A percentile compares a stretch with the other conserved stretches of the same genome.
These are phyloP conservation scores for Galendromus occidentalis DNA, from an alignment of 1,140 invertebrate species.

Conservation along the genomic window DNA sequence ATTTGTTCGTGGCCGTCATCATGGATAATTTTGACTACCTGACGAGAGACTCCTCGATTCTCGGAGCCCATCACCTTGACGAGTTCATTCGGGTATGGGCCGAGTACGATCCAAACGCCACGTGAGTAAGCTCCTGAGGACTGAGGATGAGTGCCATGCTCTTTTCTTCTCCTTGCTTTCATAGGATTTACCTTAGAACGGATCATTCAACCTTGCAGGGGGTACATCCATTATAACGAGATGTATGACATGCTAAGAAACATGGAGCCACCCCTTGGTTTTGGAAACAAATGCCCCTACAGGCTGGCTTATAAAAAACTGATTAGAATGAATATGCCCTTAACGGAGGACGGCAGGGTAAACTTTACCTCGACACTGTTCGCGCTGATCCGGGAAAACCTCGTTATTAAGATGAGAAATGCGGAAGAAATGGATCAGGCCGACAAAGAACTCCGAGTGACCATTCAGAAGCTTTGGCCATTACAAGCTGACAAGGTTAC, in stretches of 20 bases:
- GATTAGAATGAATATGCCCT: slow-evolving; percentile 98
- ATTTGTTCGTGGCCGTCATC: slow-evolving; percentile 99
- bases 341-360: slow-evolving; percentile 83
- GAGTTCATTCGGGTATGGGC: slow-evolving; percentile 99
- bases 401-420: slow-evolving; percentile 93
- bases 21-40: slow-evolving; percentile 99
- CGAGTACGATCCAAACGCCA: slow-evolving; percentile 97
- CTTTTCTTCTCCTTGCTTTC: too few relatives aligned
- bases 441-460: slow-evolving; percentile 82
- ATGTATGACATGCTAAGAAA: slow-evolving; percentile 99
- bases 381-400: slow-evolving; percentile 91
- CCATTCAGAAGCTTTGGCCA: slow-evolving; percentile 91
- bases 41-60: slow-evolving; percentile 92
- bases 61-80: slow-evolving; percentile 98
- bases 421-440: slow-evolving; percentile 98
- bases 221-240: slow-evolving; percentile 91
- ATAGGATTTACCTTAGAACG: too few relatives aligned
- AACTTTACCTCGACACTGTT: slow-evolving; percentile 98
- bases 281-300: slow-evolving; percentile 99
- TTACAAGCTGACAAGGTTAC: slow-evolving; percentile 92
- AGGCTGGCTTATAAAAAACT: slow-evolving; percentile 94
- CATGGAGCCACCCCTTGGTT: slow-evolving; percentile 97
- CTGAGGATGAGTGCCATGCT: too few relatives aligned
- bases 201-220: slow-evolving; percentile 56
- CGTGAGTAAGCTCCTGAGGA: slow-evolving; percentile 43